Percentiles rank a stretch among this genome's conserved stretches.
phyloP scores from a whole-genome alignment of 2,113 vertebrate species.

The Castor canadensis region DNA sequence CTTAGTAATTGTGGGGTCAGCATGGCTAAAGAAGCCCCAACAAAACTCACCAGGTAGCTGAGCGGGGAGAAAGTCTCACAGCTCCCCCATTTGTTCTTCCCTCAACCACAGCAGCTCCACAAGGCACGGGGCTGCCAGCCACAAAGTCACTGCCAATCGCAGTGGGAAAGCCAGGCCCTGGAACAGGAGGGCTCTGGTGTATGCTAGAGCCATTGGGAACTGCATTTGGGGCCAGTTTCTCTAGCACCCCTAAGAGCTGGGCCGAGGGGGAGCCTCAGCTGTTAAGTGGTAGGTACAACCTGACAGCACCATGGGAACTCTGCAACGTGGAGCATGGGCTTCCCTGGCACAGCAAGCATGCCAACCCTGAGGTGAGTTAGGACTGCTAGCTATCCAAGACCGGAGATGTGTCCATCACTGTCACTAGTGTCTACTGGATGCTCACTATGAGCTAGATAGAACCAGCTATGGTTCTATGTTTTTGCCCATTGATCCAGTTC shows the following conservation, averaged over 20 bases:
- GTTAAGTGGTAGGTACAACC: rapidly evolving
- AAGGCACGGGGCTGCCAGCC: not conserved
- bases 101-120: not conserved
- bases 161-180: not conserved
- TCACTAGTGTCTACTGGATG: not conserved
- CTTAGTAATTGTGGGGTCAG: rapidly evolving
- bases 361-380: too few relatives aligned
- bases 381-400: not conserved
- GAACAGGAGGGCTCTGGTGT: not conserved
- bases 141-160: rapidly evolving
- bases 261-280: not conserved
- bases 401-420: too few relatives aligned
- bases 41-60: rapidly evolving
- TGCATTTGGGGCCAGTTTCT: not conserved
- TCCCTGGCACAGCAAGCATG: not conserved
- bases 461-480: not conserved
- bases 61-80: not conserved
- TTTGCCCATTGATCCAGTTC: not conserved
- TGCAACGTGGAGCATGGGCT: not conserved
- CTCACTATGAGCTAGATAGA: rapidly evolving
- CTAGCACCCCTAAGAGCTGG: not conserved
- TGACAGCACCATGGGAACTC: rapidly evolving
- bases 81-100: not conserved
- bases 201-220: rapidly evolving
- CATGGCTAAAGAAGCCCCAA: not conserved